Base-by-base conservation (phyloP, 1,140 invertebrate genomes). In the Tribolium madens region DNA sequence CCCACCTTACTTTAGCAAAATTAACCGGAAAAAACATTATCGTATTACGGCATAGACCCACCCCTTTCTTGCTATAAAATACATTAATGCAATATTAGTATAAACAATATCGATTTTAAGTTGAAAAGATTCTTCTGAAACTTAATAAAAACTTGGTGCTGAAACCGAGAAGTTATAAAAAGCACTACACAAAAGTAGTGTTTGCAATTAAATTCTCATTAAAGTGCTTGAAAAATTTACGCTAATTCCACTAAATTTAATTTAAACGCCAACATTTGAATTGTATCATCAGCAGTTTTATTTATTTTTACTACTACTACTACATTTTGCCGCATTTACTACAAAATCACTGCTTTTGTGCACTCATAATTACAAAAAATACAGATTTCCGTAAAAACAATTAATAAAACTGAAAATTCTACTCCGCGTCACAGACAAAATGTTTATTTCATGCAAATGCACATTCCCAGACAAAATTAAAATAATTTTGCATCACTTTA, bases 191-290 rank as follows among this genome's bases (percentile, higher is more conserved):
- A 14, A 50, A 64, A 64, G 33, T 64, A 64, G 21, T 33, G n/a
- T 33, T 14, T 13, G 57, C 57, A 31, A 33, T 64, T 64, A 64
- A 64, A 64, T 31, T 31, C 57, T 64, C 57, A 64, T 64, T 33
- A 64, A 17, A 42, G 9, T 42, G 36, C 36, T 42, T 42, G 36
- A 42, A 50, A 50, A 50, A 50, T 50, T 3, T 50, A 7, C n/a
- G 36, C 36, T 42, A 42, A 42, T 42, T 42, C 0, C n/a, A n/a
- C 9, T 42, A 42, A 42, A 10, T 42, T 42, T 13, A 17, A 17
- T 0, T 50, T 47, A 47, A 14, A 3, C 10, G 46, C 46, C 10
- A n/a, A 47, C 46, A 47, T 47, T 47, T 47, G 13, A 0, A 12
- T 3, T 47, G 6, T 0, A 47, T 14, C 10, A 14, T 14, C 9